Conservation (phyloP, 35 echinoderm and acorn worm genomes). For the Ptychodera flava region DNA sequence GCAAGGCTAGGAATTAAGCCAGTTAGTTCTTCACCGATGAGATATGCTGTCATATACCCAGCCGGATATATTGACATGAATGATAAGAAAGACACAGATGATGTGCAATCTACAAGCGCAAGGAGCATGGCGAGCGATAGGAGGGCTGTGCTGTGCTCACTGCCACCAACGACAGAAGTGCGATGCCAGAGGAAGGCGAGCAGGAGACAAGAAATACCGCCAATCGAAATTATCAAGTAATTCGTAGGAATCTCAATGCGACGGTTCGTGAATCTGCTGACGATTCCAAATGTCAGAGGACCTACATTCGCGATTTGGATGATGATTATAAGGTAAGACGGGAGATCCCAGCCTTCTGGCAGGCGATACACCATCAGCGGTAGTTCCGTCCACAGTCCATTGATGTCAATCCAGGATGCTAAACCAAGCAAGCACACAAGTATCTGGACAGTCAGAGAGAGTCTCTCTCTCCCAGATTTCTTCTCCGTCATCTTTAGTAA, state of each 20-base stretch:
- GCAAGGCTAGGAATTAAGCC: constrained; percentile 74
- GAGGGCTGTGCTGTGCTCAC: constrained; percentile 76
- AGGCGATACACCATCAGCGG: constrained; percentile 76
- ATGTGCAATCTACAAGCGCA: constrained; percentile 85
- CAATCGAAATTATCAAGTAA: constrained; percentile 61
- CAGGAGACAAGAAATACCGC: constrained; percentile 47
- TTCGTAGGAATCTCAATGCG: constrained; percentile 65
- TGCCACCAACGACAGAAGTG: constrained; percentile 24
- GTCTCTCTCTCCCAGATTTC: neutral
- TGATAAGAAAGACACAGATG: constrained; percentile 85
- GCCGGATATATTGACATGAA: constrained; percentile 77
- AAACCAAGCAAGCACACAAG: constrained; percentile 68
- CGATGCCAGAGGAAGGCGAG: constrained; percentile 83
- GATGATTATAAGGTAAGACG: constrained; percentile 84
- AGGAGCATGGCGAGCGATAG: constrained; percentile 66
- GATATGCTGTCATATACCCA: constrained; percentile 81
- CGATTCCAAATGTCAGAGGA: constrained; percentile 60
- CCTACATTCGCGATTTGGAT: constrained; percentile 90
- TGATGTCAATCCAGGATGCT: constrained; percentile 94
- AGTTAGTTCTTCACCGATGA: constrained; percentile 90
- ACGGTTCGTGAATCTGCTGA: constrained; percentile 47
- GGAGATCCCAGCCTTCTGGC: constrained; percentile 71
- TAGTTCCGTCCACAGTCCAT: constrained; percentile 94
- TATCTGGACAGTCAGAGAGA: constrained; percentile 24
- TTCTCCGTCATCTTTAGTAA: no score